phyloP scores from a whole-genome alignment of 1,140 invertebrate genomes.

The Nasonia longicornis region DNA sequence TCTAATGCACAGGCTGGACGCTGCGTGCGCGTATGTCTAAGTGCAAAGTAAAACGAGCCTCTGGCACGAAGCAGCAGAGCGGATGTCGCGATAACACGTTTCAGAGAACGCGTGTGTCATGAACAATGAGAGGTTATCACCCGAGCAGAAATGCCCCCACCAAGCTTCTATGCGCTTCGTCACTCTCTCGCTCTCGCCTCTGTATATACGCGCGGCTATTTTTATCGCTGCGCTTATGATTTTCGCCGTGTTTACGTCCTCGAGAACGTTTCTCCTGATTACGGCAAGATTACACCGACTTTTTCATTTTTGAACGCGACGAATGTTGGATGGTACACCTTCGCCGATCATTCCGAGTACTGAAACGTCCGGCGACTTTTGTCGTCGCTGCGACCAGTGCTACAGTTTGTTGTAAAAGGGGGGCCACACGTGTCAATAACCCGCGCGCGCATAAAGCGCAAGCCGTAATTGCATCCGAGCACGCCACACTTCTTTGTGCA shows the following conservation, averaged over 20 bases:
- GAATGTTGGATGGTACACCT: too few species aligned
- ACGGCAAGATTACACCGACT: too few species aligned
- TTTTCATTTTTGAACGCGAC: too few species aligned
- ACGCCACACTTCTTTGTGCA: not conserved
- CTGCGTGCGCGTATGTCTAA: not conserved
- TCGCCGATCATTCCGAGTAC: not conserved
- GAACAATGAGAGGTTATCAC: slow-evolving; percentile 46
- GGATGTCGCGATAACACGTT: slow-evolving; percentile 47
- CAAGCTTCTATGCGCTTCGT: not conserved
- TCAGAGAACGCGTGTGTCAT: slow-evolving; percentile 43
- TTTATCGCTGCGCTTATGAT: not conserved
- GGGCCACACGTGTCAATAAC: not conserved
- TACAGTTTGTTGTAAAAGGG: not conserved
- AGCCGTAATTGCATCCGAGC: not conserved
- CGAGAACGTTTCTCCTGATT: too few species aligned
- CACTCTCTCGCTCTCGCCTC: not conserved
- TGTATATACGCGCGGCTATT: not conserved
- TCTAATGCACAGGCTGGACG: not conserved
- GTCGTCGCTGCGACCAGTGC: not conserved
- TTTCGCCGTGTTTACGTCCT: not conserved
- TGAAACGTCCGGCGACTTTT: not conserved
- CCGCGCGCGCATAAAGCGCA: not conserved
- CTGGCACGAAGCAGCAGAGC: slow-evolving; percentile 15
- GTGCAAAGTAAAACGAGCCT: slow-evolving; percentile 27
- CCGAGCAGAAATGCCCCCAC: not conserved